Base-by-base conservation (phyloP, 2,888 invertebrate species). In the Neocrepidodera transversa region DNA sequence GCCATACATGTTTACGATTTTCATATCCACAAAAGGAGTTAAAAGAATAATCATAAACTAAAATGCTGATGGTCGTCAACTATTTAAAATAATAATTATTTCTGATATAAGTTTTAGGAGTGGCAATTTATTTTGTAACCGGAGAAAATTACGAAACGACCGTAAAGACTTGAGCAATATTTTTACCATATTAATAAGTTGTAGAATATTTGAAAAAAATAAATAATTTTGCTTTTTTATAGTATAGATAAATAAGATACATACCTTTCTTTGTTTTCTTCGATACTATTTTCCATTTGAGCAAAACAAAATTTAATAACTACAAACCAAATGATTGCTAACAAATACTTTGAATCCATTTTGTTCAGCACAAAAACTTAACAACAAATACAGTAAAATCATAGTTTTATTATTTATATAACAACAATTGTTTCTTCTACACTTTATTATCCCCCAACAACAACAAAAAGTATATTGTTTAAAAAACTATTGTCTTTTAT, bases 401-500 rank as follows among this genome's bases (percentile, higher is more conserved):
- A 13, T 14, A 13, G 50, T 8, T 16, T 50, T 14, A 17, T 28
- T 11, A 26, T 20, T 50, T 50, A 38, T 50, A 50, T 38, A 50
- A 13, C 11, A 10, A 10, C 14, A 36, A 13, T 11, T 13, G 3
- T 30, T 30, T 23, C 13, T 18, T n/a, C 8, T n/a, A n/a, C n/a
- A 2, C 2, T 35, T 4, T 32, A 18, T 17, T 13, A 6, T 49
- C n/a, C 18, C 20, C n/a, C 14, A 16, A n/a, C 30, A 16, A 32
- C n/a, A 8, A 18, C 17, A 17, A 36, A 10, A 30, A 36, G 16
- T 38, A 13, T 36, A 32, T 55, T 48, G 23, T 36, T 13, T 11
- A 5, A 16, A 28, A 42, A 11, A 28, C 48, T 13, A 32, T 54
- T 43, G 43, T 54, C 26, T 17, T 38, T 56, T 60, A n/a, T 51